Base-by-base conservation (phyloP, 2,888 invertebrate species). In the Drosophila meridionalis region DNA sequence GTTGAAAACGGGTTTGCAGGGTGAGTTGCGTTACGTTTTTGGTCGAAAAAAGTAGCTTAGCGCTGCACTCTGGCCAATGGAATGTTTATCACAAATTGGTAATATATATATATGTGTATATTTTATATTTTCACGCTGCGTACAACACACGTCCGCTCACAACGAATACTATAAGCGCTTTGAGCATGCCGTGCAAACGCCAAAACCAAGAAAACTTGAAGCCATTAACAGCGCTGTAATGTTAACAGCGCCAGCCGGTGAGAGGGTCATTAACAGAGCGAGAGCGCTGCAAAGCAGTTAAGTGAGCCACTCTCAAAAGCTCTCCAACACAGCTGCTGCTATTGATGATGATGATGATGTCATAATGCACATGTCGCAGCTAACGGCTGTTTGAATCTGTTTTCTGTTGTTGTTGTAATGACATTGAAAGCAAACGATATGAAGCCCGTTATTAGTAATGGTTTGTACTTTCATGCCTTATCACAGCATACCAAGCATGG, bases 1-100 rank as follows among this genome's bases (percentile, higher is more conserved):
- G 78, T 57, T 80, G 75, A 70, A 91, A 91, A 91, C 92, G 80
- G 83, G 91, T 91, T 92, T 92, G 83, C 81, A 87, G 89, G 81
- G 77, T 80, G 84, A 77, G 71, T 55, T 66, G 65, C 36, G 69
- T 71, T 76, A 58, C 34, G 58, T 45, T 76, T 55, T 76, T 55
- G 28, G 38, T 55, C 28, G 53, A 55, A 63, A 81, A 80, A 82
- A 70, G 73, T 80, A 66, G 61, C 52, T 80, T 75, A 72, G 64
- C 65, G 80, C 59, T 88, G 88, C 90, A 81, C 81, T 87, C 80
- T 71, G 77, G 59, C 73, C 70, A 87, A 76, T 86, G 87, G 76
- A 84, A 89, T 87, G 79, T 80, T 82, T 91, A 91, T 89, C 91
- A 91, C 91, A 87, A 52, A 81, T 61, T 69, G 67, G 71, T 64